A percentile compares a stretch with the other conserved stretches of the same genome.
These are phyloP conservation scores for Gari tellinella DNA, from an alignment of 2,888 invertebrate species.

Conservation along the genomic window DNA sequence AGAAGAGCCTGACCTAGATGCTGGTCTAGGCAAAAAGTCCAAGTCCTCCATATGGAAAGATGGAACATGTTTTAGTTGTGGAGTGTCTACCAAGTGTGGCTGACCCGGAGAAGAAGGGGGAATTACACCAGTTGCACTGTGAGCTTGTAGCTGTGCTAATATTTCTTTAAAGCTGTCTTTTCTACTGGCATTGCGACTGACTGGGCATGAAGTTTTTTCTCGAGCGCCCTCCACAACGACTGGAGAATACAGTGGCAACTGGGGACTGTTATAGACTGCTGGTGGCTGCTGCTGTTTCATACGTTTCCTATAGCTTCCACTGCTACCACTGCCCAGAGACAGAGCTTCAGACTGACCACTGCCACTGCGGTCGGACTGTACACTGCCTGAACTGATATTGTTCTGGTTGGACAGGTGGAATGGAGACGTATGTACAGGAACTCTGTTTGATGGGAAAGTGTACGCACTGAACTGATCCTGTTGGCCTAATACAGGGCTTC, in stretches of 20 bases:
- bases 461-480: conserved; percentile 50
- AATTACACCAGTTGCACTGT: conserved; percentile 28
- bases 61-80: conserved; percentile 52
- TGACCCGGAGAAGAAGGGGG: conserved; percentile 29
- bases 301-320: conserved; percentile 71
- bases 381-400: conserved; percentile 54
- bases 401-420: conserved; percentile 44
- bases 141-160: conserved; percentile 64
- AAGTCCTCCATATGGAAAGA: conserved; percentile 61
- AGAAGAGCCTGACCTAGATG: conserved; percentile 52
- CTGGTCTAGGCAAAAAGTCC: conserved; percentile 36
- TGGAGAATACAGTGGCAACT: conserved; percentile 36
- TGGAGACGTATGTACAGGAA: conserved; percentile 22
- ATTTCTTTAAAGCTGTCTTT: conserved; percentile 76
- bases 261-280: conserved; percentile 40
- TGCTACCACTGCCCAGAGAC: conserved; percentile 68
- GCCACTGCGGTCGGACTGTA: conserved; percentile 58
- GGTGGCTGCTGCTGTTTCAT: conserved; percentile 60
- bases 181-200: conserved; percentile 70
- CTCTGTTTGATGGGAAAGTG: conserved; percentile 52
- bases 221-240: conserved; percentile 36
- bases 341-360: conserved; percentile 58
- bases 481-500: conserved; percentile 68
- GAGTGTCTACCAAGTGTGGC: conserved; percentile 46
- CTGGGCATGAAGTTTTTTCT: conserved; percentile 59